Base-by-base conservation (phyloP, 2,797 vertebrate species). In the Hipposideros larvatus region DNA sequence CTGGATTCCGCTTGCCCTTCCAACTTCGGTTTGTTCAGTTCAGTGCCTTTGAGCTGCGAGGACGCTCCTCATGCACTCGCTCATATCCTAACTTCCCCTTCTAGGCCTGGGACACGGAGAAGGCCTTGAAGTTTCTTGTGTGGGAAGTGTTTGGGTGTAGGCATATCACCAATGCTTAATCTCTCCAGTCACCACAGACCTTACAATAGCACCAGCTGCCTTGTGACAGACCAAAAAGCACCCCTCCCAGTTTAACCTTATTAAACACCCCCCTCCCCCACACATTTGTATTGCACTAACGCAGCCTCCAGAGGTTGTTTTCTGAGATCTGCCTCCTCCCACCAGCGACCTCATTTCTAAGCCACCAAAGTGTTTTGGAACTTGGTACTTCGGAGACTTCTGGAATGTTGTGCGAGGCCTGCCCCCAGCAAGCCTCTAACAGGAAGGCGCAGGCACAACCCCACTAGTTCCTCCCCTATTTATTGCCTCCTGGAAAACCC, bases 201-300 rank as follows among this genome's bases (percentile, higher is more conserved):
- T 4, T 34, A 93, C 79, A 87, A 11, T 66, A 96, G 95, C 22
- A 43, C 85, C 84, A 75, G 87, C 85, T 97, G 92, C 96, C 97
- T 96, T 95, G 88, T 77, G 88, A 75, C 86, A 97, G 65, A 92
- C 95, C 55, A 53, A 97, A 96, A 97, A 80, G 0, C 0, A 4
- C 26, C 53, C n/a, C 8, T 37, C n/a, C 86, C 61, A 55, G 51
- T 78, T 26, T 37, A 79, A 96, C 66, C 92, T 71, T n/a, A 78
- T 71, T 71, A 77, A 26, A 43, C 43, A 43, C 43, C 43, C 43
- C 37, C 59, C 63, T 75, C 63, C 71, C 71, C 87, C 41, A 73
- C 18, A 66, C 65, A 83, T 34, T 95, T 96, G 4, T 96, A 98
- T 98, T 98, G 98, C 98, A 98, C 98, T 98, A 98, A 97, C 11